phyloP scores from a whole-genome alignment of 2,113 vertebrate genomes.

The Eubucco bourcierii region DNA sequence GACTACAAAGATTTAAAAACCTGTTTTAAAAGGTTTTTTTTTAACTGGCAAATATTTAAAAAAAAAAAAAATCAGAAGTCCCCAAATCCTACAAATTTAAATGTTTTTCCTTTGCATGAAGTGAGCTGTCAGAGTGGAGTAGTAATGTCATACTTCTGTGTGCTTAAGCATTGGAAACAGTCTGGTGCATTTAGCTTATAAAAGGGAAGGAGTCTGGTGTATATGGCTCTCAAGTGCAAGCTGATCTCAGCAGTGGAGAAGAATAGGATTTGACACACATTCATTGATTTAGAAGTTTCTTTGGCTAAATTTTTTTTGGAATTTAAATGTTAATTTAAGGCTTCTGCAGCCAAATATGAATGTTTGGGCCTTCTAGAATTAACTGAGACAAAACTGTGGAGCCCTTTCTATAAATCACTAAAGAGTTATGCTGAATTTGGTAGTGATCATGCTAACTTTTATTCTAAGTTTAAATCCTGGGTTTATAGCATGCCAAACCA shows the following conservation, averaged over 20 bases:
- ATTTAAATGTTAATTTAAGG: background rate
- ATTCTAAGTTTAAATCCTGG: background rate
- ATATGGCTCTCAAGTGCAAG: background rate
- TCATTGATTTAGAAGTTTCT: background rate
- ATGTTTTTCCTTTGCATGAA: background rate
- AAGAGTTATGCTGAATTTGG: background rate
- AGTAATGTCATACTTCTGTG: background rate
- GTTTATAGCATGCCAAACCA: background rate
- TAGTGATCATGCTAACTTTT: background rate
- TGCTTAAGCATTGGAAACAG: background rate
- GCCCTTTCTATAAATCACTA: background rate
- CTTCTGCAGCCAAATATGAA: background rate
- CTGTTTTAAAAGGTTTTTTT: background rate
- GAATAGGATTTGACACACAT: accelerated
- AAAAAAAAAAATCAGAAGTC: background rate
- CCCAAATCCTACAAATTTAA: background rate
- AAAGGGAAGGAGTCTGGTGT: background rate
- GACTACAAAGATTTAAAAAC: background rate
- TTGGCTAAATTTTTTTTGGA: background rate
- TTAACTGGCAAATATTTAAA: background rate
- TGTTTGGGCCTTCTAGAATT: background rate
- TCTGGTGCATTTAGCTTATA: background rate
- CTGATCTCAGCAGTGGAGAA: background rate
- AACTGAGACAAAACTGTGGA: background rate
- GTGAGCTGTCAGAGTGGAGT: background rate